Evolutionary conservation across 1,140 invertebrate genomes (phyloP), one percentile per base, ranked within the genome.

Genomic region (Euura lappo): DNA sequence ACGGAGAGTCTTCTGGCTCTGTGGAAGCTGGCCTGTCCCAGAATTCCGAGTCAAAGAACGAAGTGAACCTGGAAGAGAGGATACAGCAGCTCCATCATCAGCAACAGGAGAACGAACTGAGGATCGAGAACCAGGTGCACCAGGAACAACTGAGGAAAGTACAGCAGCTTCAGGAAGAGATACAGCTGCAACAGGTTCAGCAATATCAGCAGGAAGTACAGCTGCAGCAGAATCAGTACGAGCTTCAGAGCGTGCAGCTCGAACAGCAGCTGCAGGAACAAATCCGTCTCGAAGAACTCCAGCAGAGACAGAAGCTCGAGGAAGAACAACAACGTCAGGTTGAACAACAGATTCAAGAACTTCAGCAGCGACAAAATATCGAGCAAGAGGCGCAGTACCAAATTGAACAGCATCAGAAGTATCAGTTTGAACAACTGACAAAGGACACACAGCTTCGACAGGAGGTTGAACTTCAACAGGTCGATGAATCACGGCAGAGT

Each of bases 361-460:
- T n/a, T 43, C 67, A 68, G 51, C 13, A 11, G 6, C 51, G 13
- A n/a, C 13, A 3, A n/a, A n/a, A 84, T 44, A 80, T 78, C 45
- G 79, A 74, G 10, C 78, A 77, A 68, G 74, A 79, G 70, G 69
- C 77, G 28, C 78, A 79, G 46, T 76, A 76, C 2, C 45, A 77
- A 72, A 68, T 75, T 70, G 68, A 76, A 71, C 28, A 71, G 28
- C 28, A 28, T 28, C 28, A 28, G 75, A 78, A 80, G 10, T 60
- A 60, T 60, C 10, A 11, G 10, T 60, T 11, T 60, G 8, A 6
- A 46, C 75, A 77, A 69, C 42, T 77, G 75, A 73, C 79, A 73
- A 76, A 74, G 45, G 69, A 78, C 81, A 72, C 75, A 78, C 47
- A 75, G 76, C 65, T 69, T 71, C 75, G 81, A 13, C 73, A 79